Base-by-base conservation (phyloP, 2,113 vertebrate species). In the Leiothrix lutea region DNA sequence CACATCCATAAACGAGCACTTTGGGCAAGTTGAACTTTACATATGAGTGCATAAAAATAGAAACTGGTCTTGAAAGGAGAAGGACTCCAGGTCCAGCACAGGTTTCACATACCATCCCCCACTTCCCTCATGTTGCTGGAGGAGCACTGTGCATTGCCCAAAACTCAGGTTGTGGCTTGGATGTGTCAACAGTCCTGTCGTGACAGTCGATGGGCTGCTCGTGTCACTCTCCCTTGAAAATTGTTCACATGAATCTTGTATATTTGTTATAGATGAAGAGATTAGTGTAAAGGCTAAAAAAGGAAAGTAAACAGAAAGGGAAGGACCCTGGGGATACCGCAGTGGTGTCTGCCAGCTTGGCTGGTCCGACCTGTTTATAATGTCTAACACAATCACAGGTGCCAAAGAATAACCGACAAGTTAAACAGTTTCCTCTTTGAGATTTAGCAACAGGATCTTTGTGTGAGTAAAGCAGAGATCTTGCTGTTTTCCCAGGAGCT, bases 391-490 rank as follows among this genome's bases (percentile, higher is more conserved):
- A 65, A 73, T 82, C 92, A 80, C 38, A 64, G 85, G 75, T 95
- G 93, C 94, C 93, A 96, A 96, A 82, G 84, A 93, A 77, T 92
- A 90, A 91, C 90, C 3, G 14, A 66, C 87, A 88, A 92, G 85
- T 92, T 88, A 79, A 96, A 86, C 33, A 70, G 62, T 92, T 94
- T 92, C 67, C 78, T 77, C 88, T 94, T 12, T 8, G 74, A 1
- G 0, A 92, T 90, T 95, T 86, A 93, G 93, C 85, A 96, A 83
- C 48, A 71, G 60, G 67, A 93, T 71, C 82, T 56, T 56, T 44
- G 38, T 29, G 72, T 70, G 79, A 91, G 56, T 38, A 90, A 60
- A 79, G 75, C 75, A 80, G 79, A 71, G 72, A 58, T 64, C 33
- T 60, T 57, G 71, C 45, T 85, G 5, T 44, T 90, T 86, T 92